Evolutionary conservation across 2,888 invertebrate species (phyloP).

Genomic region (Tillus elongatus): DNA sequence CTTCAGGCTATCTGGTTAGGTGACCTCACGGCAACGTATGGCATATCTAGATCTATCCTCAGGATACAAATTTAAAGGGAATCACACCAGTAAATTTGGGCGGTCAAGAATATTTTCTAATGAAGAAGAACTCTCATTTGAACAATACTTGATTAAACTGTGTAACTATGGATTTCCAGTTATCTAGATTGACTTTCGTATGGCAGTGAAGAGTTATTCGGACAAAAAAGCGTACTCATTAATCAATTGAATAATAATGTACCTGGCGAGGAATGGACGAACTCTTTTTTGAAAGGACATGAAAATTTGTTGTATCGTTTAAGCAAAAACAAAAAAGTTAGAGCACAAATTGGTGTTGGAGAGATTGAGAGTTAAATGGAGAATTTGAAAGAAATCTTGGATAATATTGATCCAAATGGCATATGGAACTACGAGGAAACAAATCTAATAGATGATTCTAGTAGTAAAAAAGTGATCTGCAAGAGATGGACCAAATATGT

Average conservation of each 20-base stretch:
- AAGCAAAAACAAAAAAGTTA: conserved; percentile 15
- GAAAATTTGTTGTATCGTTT: conserved; percentile 11
- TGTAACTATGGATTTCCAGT: conserved; percentile 14
- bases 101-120: conserved; percentile 10
- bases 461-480: conserved; percentile 22
- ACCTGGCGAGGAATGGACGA: conserved; percentile 15
- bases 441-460: conserved; percentile 28
- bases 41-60: conserved; percentile 13
- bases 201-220: conserved; percentile 12
- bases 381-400: conserved; percentile 8
- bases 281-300: conserved; percentile 12
- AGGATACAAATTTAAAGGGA: conserved; percentile 14
- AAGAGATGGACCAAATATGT: too few species aligned
- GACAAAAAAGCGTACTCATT: conserved; percentile 8
- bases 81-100: conserved; percentile 11
- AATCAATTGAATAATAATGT: conserved; percentile 9
- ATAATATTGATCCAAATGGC: conserved; percentile 12
- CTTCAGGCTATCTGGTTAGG: conserved; percentile 12
- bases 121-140: conserved; percentile 11
- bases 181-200: conserved; percentile 10
- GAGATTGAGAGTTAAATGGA: too few species aligned
- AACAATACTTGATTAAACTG: conserved; percentile 5
- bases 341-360: conserved; percentile 14
- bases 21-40: conserved; percentile 13
- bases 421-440: conserved; percentile 13